Evolutionary conservation across 2,113 vertebrate species (phyloP).

Genomic region (Riparia riparia): DNA sequence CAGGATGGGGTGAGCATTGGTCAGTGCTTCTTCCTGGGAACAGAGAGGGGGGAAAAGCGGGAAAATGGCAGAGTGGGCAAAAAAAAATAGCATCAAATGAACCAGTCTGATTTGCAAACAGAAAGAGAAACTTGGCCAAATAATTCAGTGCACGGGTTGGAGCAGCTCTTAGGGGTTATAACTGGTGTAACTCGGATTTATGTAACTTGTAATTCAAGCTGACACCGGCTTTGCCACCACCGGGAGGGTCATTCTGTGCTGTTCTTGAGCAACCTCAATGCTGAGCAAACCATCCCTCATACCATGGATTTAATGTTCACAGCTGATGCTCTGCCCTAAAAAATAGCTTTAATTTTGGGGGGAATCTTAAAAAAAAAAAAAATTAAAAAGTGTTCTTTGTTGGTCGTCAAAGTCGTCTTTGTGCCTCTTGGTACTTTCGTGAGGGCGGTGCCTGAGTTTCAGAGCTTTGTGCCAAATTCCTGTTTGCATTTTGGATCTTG

Average conservation of each 20-base stretch:
- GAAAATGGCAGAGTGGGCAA: neutral
- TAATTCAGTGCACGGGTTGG: neutral
- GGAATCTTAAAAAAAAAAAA: neutral
- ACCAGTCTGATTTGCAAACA: neutral
- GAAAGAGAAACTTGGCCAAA: neutral
- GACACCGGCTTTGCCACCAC: neutral
- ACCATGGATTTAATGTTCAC: neutral
- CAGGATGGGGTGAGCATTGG: neutral
- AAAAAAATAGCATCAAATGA: neutral
- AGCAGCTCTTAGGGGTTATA: neutral
- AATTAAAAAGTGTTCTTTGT: neutral
- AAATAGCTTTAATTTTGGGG: neutral
- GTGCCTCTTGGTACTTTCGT: neutral
- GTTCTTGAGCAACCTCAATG: accelerated
- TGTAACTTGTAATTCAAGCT: conserved; percentile 11
- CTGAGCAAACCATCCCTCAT: neutral
- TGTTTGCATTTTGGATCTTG: neutral
- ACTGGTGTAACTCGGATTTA: neutral
- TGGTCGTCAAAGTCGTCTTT: neutral
- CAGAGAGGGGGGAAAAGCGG: neutral
- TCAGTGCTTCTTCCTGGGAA: neutral
- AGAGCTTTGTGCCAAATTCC: neutral
- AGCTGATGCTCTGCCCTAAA: neutral
- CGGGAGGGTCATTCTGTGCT: neutral
- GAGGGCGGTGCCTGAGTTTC: neutral